phyloP scores from a whole-genome alignment of 1,140 invertebrate genomes.

The Anagrus nilaparvatae region DNA sequence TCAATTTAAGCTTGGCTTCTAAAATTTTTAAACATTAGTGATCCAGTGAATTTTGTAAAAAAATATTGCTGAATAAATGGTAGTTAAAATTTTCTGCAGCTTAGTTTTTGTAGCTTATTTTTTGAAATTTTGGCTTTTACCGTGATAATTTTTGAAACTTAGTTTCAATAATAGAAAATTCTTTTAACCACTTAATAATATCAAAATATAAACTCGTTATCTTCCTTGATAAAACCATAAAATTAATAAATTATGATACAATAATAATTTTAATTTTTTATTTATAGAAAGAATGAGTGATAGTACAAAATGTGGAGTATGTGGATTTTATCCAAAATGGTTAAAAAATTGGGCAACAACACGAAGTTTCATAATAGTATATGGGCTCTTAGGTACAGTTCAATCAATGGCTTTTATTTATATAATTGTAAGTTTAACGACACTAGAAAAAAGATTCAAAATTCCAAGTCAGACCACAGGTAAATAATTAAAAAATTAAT shows the following conservation, averaged over 20 bases:
- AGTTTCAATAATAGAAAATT: not conserved
- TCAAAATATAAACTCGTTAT: not conserved
- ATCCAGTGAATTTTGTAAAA: too few species aligned
- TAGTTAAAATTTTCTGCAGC: too few species aligned
- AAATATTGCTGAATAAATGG: too few species aligned
- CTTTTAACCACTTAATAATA: not conserved
- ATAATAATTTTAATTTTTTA: constrained; percentile 1
- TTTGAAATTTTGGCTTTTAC: too few species aligned
- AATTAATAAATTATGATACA: too few species aligned
- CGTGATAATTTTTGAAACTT: too few species aligned
- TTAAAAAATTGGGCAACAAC: constrained; percentile 52
- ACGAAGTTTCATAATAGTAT: constrained; percentile 52
- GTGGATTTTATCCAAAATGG: constrained; percentile 50
- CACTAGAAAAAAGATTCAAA: constrained; percentile 61
- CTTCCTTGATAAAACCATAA: too few species aligned
- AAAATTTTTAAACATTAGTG: too few species aligned
- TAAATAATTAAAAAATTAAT: constrained; percentile 34
- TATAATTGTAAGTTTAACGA: constrained; percentile 55
- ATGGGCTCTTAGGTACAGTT: constrained; percentile 55
- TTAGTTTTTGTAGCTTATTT: too few species aligned
- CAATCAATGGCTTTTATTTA: constrained; percentile 63
- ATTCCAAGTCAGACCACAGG: constrained; percentile 61
- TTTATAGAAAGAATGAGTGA: constrained; percentile 29
- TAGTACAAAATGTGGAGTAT: constrained; percentile 46
- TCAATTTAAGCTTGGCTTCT: too few species aligned